A percentile compares a stretch with the other conserved stretches of the same genome.
phyloP scores from a whole-genome alignment of 2,113 vertebrate genomes.

The Actenoides lindsayi region DNA sequence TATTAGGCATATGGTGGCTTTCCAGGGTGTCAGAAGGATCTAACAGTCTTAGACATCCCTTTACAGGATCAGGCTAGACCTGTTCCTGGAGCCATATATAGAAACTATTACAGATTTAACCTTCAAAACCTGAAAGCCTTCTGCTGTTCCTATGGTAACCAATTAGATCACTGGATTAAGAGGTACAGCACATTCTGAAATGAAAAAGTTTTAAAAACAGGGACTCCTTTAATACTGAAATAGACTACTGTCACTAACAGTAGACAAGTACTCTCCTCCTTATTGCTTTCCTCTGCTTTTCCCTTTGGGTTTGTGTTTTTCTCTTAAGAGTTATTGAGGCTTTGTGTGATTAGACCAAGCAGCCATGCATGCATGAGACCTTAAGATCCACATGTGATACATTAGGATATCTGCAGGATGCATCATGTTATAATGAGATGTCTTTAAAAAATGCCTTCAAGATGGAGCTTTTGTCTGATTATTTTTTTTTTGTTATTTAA shows the following conservation, averaged over 20 bases:
- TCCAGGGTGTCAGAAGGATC: background rate
- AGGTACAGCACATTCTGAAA: background rate
- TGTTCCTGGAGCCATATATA: background rate
- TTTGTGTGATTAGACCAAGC: background rate
- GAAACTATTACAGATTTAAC: conserved; percentile 12
- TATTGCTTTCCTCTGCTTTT: background rate
- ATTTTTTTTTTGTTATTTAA: too few species aligned
- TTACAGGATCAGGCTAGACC: background rate
- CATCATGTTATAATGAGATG: too few species aligned
- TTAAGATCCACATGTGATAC: too few species aligned
- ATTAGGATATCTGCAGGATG: too few species aligned
- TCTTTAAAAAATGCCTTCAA: too few species aligned
- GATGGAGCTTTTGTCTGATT: too few species aligned
- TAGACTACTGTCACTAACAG: background rate
- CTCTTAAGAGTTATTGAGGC: background rate
- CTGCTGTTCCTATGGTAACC: conserved; percentile 24
- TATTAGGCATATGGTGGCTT: background rate
- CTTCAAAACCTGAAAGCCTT: background rate
- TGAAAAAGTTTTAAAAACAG: background rate
- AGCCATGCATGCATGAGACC: too few species aligned
- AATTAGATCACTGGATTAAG: background rate
- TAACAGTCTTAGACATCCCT: background rate
- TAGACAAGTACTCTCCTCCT: background rate
- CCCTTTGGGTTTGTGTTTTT: background rate
- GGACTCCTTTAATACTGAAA: background rate